Evolutionary conservation across 2,113 vertebrate genomes (phyloP).

Genomic region (Chrysochloris asiatica): DNA sequence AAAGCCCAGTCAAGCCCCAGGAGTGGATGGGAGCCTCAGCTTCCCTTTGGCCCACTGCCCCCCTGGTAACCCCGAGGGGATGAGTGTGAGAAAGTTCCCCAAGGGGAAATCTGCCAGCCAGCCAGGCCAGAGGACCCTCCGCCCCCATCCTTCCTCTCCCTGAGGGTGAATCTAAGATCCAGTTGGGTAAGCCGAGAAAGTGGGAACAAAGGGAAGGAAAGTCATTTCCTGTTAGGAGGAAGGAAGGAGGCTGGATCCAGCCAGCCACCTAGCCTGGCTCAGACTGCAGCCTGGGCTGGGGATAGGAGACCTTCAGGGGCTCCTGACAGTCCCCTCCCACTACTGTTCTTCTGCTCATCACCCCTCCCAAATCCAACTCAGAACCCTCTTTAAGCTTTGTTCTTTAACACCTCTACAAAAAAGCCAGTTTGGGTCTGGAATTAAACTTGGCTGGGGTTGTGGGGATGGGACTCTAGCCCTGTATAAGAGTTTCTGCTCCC

Average conservation of each 20-base stretch:
- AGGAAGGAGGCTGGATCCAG: slow-evolving; percentile 73
- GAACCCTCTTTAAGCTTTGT: background rate
- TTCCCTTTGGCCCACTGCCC: background rate
- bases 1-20: background rate
- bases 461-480: background rate
- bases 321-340: too few relatives aligned
- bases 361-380: background rate
- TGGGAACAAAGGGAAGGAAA: slow-evolving; percentile 78
- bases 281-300: background rate
- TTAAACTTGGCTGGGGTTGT: background rate
- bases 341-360: background rate
- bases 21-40: background rate
- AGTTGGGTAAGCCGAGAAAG: slow-evolving; percentile 70
- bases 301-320: too few relatives aligned
- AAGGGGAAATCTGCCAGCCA: background rate
- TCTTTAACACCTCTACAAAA: background rate
- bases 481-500: too few relatives aligned
- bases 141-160: slow-evolving; percentile 13
- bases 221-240: slow-evolving; percentile 78
- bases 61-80: background rate
- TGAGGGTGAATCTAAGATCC: slow-evolving; percentile 35
- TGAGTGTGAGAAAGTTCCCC: background rate
- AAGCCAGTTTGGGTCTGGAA: background rate
- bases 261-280: background rate
- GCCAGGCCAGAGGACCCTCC: background rate